Evolutionary conservation across 2,888 invertebrate genomes (phyloP), one percentile per base, ranked within the genome.

Genomic region (Magallana nippona): DNA sequence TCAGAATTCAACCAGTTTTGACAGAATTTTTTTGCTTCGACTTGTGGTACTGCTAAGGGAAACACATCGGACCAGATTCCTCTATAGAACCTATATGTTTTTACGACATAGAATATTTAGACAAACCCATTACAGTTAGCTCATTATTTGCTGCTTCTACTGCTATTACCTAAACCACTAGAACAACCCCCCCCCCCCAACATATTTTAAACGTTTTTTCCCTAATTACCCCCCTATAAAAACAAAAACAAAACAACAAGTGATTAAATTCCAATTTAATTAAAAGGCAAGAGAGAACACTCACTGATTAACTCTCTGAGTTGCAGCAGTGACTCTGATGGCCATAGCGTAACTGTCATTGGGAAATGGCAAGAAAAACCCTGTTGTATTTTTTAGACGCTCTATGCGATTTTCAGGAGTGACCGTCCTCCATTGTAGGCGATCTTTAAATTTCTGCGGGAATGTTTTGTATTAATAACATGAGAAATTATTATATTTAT

Each of bases 31-130:
- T 17, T 19, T n/a, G 78, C 82, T 8, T 82, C 19, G 44, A 10
- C 10, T 17, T 27, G 11, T 19, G 63, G 56, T 15, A 57, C 27
- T 19, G 63, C 79, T 32, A 82, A 44, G 15, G 82, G 63, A 82
- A 84, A 84, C 32, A 82, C 60, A 55, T 84, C 84, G 10, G 84
- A 84, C 84, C 84, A 84, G 8, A 56, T 77, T 27, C 82, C 63
- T 57, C 77, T n/a, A 13, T 10, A 15, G 10, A 32, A 15, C 63
- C 63, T 63, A 32, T 32, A 32, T 5, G 32, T 32, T 32, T 32
- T 32, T 0, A 32, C 32, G 32, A 32, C 2, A 32, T 32, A 3
- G 32, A 0, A 32, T 32, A 32, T 32, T 32, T 32, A 32, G n/a
- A n/a, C n/a, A n/a, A n/a, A n/a, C n/a, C n/a, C n/a, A n/a, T n/a